Evolutionary conservation across 2,888 invertebrate species (phyloP).

Genomic region (Agrochola litura): DNA sequence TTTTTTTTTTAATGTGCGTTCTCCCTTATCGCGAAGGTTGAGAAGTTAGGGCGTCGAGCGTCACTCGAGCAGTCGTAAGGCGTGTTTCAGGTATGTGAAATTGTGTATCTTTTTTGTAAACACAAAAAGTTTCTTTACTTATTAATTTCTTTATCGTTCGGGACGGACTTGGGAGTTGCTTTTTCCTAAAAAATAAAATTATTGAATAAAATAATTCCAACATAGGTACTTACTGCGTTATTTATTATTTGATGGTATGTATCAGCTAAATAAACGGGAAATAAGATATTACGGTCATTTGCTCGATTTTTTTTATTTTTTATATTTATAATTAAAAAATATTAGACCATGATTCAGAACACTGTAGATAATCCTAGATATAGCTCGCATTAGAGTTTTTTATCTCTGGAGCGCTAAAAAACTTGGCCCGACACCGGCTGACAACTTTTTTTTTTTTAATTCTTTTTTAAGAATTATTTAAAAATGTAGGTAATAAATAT

Average conservation of each 20-base stretch:
- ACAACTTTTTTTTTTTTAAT: too few relatives aligned
- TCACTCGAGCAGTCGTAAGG: constrained; percentile 13
- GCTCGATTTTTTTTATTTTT: neutral
- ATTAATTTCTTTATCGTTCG: neutral
- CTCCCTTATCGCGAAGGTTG: constrained; percentile 55
- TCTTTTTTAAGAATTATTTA: neutral
- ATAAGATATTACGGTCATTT: neutral
- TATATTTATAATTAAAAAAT: neutral
- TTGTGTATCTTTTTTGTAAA: constrained; percentile 1
- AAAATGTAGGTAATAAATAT: neutral
- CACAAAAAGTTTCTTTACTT: too few relatives aligned
- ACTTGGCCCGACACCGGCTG: neutral
- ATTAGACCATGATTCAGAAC: neutral
- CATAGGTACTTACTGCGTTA: neutral
- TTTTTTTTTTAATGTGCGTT: constrained; percentile 14
- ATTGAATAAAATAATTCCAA: too few relatives aligned
- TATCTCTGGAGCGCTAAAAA: neutral
- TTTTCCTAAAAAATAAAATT: neutral
- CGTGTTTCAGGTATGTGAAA: constrained; percentile 19
- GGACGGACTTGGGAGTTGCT: too few relatives aligned
- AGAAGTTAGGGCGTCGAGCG: constrained; percentile 23
- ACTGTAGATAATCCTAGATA: neutral
- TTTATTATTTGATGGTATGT: neutral
- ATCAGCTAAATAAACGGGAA: neutral
- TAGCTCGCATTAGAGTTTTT: neutral